Evolutionary conservation across 2,888 invertebrate species (phyloP), one percentile per base, ranked within the genome.

Genomic region (Dastarcus helophoroides): DNA sequence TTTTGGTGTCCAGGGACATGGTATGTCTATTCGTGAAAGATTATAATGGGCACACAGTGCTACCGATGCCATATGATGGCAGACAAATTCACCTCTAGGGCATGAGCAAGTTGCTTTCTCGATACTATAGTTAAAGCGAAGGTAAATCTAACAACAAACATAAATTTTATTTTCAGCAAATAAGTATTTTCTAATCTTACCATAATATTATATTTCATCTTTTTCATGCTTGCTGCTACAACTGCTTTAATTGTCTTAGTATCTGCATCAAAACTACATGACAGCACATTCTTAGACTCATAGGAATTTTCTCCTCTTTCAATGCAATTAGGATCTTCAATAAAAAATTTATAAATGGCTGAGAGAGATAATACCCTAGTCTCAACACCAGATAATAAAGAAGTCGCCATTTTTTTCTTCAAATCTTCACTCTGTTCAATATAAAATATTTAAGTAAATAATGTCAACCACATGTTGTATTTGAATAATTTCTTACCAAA

Each of bases 221-320:
- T 30, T 26, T 30, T 33, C 27, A 36, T 31, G 15, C 30, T 31
- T 13, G 35, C 32, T 14, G n/a, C 5, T 6, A 35, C 38, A 14
- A 19, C 24, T 10, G 32, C 35, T 32, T 29, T 29, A 8, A 32
- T 23, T 12, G 37, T 34, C 10, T 26, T 4, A 2, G 29, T 16
- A 8, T 32, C 29, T 4, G 22, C 6, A 10, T 37, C 31, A 29
- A 32, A 37, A 3, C 22, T 3, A 17, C 24, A 23, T 3, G 11
- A 22, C 2, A 3, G 7, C 6, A 38, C 38, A 23, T 38, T 15
- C 15, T 29, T 29, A 29, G 34, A 34, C 3, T 10, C 10, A 12
- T 29, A 37, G 3, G 31, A 23, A 19, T 37, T 37, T 29, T 31
- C 37, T 8, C 32, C 29, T 21, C 36, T n/a, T n/a, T n/a, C n/a